These are phyloP conservation scores for Sandelia bainsii DNA, from an alignment of 2,797 vertebrate species.

Conservation along the genomic window DNA sequence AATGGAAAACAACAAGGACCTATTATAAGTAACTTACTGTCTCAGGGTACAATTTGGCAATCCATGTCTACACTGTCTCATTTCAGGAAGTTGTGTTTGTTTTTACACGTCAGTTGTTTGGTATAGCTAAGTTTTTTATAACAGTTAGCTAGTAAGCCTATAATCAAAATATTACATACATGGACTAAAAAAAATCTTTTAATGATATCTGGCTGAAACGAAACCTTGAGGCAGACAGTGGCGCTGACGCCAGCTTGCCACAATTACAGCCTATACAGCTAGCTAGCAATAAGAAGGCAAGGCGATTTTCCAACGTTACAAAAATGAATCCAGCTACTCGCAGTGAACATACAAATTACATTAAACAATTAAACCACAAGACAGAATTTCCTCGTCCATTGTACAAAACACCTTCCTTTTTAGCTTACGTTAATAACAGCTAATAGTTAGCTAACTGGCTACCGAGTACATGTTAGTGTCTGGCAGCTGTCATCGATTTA, in stretches of 20 bases:
- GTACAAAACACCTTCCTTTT: conserved; percentile 20
- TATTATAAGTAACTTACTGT: not conserved
- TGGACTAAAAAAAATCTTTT: not conserved
- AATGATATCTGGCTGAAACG: not conserved
- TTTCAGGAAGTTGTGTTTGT: conserved; percentile 60
- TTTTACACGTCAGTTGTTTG: conserved; percentile 34
- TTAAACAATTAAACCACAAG: not conserved
- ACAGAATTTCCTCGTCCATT: not conserved
- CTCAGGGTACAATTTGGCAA: conserved; percentile 10
- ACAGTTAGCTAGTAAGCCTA: not conserved
- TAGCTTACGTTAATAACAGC: conserved; percentile 42
- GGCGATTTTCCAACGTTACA: not conserved
- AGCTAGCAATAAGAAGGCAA: conserved; percentile 24
- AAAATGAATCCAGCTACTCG: not conserved
- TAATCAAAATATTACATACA: not conserved
- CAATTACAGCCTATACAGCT: conserved; percentile 7
- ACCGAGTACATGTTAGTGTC: conserved; percentile 2
- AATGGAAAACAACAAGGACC: conserved; percentile 1
- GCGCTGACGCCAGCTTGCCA: conserved; percentile 8
- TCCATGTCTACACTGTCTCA: conserved; percentile 27
- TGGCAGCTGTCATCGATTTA: conserved; percentile 57
- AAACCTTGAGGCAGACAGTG: conserved; percentile 1
- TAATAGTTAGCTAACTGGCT: conserved; percentile 50
- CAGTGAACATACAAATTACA: not conserved
- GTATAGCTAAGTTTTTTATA: conserved; percentile 1